Evolutionary conservation across 1,140 invertebrate genomes (phyloP).

Genomic region (Sesamia nonagrioides): DNA sequence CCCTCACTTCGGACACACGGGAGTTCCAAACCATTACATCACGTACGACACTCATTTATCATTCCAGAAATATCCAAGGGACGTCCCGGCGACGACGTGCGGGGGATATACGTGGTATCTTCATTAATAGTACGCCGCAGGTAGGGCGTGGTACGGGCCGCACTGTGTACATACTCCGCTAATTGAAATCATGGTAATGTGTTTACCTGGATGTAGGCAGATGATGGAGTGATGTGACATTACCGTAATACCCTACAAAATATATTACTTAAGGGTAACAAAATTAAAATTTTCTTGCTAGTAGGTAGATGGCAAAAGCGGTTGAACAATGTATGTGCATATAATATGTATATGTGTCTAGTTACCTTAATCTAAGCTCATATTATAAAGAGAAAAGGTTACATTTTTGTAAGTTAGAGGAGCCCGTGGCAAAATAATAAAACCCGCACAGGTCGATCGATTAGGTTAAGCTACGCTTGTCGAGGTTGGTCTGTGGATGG

Average conservation of each 20-base stretch:
- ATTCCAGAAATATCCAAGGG: slow-evolving; percentile 63
- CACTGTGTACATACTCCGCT: slow-evolving; percentile 45
- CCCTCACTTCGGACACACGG: slow-evolving; percentile 53
- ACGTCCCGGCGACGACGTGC: slow-evolving; percentile 54
- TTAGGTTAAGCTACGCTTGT: too few relatives aligned
- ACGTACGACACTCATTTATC: slow-evolving; percentile 63
- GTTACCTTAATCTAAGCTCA: too few relatives aligned
- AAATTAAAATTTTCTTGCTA: slow-evolving; percentile 1
- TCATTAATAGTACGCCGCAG: slow-evolving; percentile 55
- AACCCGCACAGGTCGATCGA: too few relatives aligned
- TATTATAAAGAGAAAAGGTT: too few relatives aligned
- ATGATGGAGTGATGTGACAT: slow-evolving; percentile 9
- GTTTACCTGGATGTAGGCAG: slow-evolving; percentile 32
- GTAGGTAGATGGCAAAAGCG: not conserved
- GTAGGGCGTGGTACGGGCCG: slow-evolving; percentile 15
- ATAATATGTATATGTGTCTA: too few relatives aligned
- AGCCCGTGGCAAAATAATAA: too few relatives aligned
- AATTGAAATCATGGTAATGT: slow-evolving; percentile 53
- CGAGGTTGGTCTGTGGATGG: too few relatives aligned
- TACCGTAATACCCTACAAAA: not conserved
- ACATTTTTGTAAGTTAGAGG: too few relatives aligned
- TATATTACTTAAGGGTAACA: not conserved
- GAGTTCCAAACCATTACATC: slow-evolving; percentile 58
- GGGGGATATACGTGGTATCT: slow-evolving; percentile 50
- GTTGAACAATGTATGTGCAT: not conserved